Evolutionary conservation across 2,797 vertebrate species (phyloP), one percentile per base, ranked within the genome.

Genomic region (Austrolebias charrua): DNA sequence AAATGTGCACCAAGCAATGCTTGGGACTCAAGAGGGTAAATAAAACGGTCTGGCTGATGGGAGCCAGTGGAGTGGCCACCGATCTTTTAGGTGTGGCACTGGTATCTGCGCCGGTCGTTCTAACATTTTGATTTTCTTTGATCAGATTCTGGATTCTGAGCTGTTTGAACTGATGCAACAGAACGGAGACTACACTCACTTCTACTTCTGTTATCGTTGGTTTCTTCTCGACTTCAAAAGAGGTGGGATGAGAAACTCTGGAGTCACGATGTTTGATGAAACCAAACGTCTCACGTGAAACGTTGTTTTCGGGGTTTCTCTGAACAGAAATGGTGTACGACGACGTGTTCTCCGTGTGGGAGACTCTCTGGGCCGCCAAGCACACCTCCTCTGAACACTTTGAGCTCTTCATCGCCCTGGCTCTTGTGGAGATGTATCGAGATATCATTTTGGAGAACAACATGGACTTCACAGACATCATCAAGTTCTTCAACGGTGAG

Each of bases 151-250:
- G 80, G 96, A 99, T 89, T 98, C 96, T 0, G 98, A 99, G 88
- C 92, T 99, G 38, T 99, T 98, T 0, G 98, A 99, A 79, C 89
- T 99, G 78, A 99, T 99, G 98, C 97, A 99, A 69, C 97, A 98
- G 92, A 99, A 99, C 0, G 96, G 98, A 31, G 98, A 99, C 82
- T 99, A 99, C 76, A 99, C 98, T 5, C 97, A 99, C 79, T 99
- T 99, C 88, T 99, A 99, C 88, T 99, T 99, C 93, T 98, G 97
- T 80, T 99, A 99, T 77, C 95, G 98, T 42, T 99, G 98, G 98
- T 99, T 99, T 75, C 94, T 99, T 49, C 91, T 99, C 53, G 97
- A 99, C 84, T 99, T 99, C 84, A 99, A 99, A 89, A 93, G 98
- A 96, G 98, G 98, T 98, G 71, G 40, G 58, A 84, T 35, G 8